A percentile compares a stretch with the other conserved stretches of the same genome.
Conservation (phyloP, 2,888 invertebrate species). For the Drosophila anomalata region DNA sequence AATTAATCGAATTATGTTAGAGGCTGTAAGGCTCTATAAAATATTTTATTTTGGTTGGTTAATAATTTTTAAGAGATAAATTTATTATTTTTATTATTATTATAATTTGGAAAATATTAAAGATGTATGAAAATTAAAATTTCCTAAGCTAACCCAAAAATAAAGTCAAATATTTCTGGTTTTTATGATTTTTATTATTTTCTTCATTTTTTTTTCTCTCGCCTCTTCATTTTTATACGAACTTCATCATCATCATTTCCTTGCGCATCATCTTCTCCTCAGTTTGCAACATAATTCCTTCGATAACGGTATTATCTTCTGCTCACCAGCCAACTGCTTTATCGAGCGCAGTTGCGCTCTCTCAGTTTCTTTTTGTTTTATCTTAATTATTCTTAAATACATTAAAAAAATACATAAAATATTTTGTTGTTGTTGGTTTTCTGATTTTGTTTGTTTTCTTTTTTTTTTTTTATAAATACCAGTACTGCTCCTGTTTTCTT, state of each 20-base stretch:
- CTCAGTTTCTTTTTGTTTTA: conserved; percentile 32
- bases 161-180: conserved; percentile 1
- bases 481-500: conserved; percentile 18
- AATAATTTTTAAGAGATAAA: no score
- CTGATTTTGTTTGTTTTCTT: conserved; percentile 27
- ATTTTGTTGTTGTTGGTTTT: conserved; percentile 61
- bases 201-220: conserved; percentile 31
- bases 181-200: conserved; percentile 8
- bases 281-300: conserved; percentile 50
- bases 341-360: background rate
- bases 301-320: conserved; percentile 37
- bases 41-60: no score
- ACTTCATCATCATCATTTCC: conserved; percentile 55
- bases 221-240: conserved; percentile 16
- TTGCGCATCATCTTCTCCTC: conserved; percentile 53
- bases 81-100: conserved; percentile 12
- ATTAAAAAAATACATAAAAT: conserved; percentile 75
- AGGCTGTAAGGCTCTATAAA: no score
- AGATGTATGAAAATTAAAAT: no score
- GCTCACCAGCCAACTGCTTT: conserved; percentile 22
- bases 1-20: no score
- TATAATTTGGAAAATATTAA: background rate
- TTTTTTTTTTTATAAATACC: conserved; percentile 45
- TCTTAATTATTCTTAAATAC: conserved; percentile 76
- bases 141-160: background rate